phyloP scores from a whole-genome alignment of 2,797 vertebrate species.

The Karalla daura region DNA sequence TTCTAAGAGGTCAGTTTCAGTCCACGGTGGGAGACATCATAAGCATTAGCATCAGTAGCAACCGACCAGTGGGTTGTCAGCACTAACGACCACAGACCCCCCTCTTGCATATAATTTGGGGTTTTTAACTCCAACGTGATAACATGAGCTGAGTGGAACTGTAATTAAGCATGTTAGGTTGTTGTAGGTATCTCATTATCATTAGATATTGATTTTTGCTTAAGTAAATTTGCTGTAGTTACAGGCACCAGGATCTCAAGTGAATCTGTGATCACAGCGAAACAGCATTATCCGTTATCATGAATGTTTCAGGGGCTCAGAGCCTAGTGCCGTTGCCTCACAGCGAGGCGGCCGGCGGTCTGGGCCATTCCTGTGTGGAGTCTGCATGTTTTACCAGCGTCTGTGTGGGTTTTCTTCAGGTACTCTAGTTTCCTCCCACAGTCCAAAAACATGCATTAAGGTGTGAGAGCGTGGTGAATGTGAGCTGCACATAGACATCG shows the following conservation, averaged over 20 bases:
- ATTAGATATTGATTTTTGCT: not conserved
- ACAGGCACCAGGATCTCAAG: not conserved
- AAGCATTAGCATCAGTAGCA: not conserved
- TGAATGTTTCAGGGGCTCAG: not conserved
- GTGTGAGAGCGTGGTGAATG: too few relatives aligned
- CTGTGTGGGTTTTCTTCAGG: too few relatives aligned
- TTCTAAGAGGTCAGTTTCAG: constrained; percentile 8
- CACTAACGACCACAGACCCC: too few relatives aligned
- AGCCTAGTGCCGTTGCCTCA: too few relatives aligned
- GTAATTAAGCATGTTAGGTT: not conserved
- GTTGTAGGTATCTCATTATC: not conserved
- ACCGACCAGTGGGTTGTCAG: not conserved
- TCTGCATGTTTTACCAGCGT: too few relatives aligned
- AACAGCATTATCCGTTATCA: not conserved
- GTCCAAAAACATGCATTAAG: too few relatives aligned
- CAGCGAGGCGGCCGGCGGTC: too few relatives aligned
- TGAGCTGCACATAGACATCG: too few relatives aligned
- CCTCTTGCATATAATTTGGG: not conserved
- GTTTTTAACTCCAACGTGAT: not conserved
- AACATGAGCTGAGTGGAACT: not conserved
- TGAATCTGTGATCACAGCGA: not conserved
- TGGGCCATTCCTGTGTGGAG: too few relatives aligned
- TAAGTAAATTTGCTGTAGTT: not conserved
- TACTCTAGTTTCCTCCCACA: too few relatives aligned
- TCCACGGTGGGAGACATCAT: not conserved